phyloP scores from a whole-genome alignment of 2,797 vertebrate genomes.

The Furcifer pardalis region DNA sequence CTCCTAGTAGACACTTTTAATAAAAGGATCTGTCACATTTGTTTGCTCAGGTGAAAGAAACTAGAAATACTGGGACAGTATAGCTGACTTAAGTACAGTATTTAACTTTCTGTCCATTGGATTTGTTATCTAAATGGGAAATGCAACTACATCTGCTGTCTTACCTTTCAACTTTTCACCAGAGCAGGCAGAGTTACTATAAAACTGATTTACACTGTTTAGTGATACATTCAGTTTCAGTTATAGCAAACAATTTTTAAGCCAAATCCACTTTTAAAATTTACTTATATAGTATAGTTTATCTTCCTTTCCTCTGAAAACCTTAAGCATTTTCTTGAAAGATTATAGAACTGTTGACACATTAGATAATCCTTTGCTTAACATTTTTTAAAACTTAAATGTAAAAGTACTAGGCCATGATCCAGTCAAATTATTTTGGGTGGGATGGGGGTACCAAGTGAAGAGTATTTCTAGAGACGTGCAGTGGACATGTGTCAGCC shows the following conservation, averaged over 20 bases:
- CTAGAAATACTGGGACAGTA: slow-evolving; percentile 3
- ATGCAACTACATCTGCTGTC: neutral
- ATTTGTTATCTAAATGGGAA: neutral
- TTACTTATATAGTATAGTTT: neutral
- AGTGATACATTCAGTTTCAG: neutral
- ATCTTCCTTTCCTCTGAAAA: neutral
- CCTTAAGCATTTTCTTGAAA: slow-evolving; percentile 1
- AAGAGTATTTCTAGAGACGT: neutral
- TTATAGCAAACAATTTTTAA: neutral
- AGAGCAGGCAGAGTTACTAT: neutral
- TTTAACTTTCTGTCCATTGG: neutral
- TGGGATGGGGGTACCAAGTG: neutral
- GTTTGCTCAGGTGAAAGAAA: slow-evolving; percentile 42
- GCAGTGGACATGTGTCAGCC: neutral
- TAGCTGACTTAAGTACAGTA: neutral
- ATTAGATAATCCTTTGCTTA: slow-evolving; percentile 3
- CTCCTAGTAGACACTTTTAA: slow-evolving; percentile 16
- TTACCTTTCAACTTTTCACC: neutral
- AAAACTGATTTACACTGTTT: neutral
- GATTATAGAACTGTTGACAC: neutral
- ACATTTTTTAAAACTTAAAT: slow-evolving; percentile 7
- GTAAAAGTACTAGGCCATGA: slow-evolving; percentile 6
- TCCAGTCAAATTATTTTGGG: neutral
- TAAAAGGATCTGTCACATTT: slow-evolving; percentile 15
- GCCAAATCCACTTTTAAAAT: slow-evolving; percentile 13